Percentiles rank a stretch among this genome's conserved stretches.
These are phyloP conservation scores for Drosophila trapezifrons DNA, from an alignment of 1,140 invertebrate species.

Conservation along the genomic window DNA sequence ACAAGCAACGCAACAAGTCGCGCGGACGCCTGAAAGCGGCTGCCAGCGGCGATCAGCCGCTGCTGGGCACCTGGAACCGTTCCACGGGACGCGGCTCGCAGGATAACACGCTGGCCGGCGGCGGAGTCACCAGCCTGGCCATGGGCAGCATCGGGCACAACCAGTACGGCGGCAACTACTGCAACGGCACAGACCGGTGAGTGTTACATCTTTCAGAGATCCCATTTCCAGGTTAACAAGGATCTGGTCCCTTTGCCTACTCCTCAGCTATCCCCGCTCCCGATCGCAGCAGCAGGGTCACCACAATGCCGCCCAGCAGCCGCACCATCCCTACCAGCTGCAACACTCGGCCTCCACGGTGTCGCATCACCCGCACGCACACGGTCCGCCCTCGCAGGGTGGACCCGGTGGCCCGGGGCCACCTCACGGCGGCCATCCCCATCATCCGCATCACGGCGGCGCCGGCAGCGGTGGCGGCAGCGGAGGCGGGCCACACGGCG, in stretches of 20 bases:
- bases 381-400: slow-evolving; percentile 57
- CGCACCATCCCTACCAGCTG: slow-evolving; percentile 72
- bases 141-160: slow-evolving; percentile 63
- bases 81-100: slow-evolving; percentile 78
- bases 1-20: slow-evolving; percentile 86
- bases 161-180: slow-evolving; percentile 81
- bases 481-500: slow-evolving; percentile 21
- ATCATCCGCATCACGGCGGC: slow-evolving; percentile 57
- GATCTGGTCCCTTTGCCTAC: too few species aligned
- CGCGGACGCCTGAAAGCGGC: slow-evolving; percentile 87
- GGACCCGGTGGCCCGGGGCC: slow-evolving; percentile 47
- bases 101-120: slow-evolving; percentile 77
- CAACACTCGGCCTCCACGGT: slow-evolving; percentile 75
- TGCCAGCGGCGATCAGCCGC: slow-evolving; percentile 75
- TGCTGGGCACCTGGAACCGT: slow-evolving; percentile 82
- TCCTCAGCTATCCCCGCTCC: slow-evolving; percentile 77
- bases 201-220: slow-evolving; percentile 3
- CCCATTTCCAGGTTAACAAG: neutral
- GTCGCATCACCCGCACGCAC: slow-evolving; percentile 74
- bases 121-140: slow-evolving; percentile 55
- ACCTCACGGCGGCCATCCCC: slow-evolving; percentile 62
- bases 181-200: slow-evolving; percentile 84
- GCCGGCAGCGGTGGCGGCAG: slow-evolving; percentile 36
- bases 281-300: slow-evolving; percentile 74
- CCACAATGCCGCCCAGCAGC: slow-evolving; percentile 59